Base-by-base conservation (phyloP, 1,140 invertebrate genomes). In the Fopius arisanus region DNA sequence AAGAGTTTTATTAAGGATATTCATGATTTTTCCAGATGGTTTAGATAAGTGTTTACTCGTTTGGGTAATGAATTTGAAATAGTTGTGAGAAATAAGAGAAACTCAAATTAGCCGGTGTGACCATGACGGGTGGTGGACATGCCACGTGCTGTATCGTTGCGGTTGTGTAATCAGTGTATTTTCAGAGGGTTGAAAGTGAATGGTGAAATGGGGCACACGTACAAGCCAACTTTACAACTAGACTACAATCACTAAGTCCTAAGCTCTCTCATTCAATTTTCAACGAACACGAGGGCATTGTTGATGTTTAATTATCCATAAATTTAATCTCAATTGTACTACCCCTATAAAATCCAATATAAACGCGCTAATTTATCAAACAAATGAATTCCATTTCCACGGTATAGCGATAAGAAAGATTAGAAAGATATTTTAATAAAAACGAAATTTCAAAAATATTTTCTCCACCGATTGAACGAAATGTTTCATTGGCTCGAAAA, bases 21-120 rank as follows among this genome's bases (percentile, higher is more conserved):
- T n/a, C n/a, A n/a, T n/a, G n/a, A n/a, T n/a, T n/a, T n/a, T n/a
- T n/a, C n/a, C n/a, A n/a, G n/a, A n/a, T n/a, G n/a, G n/a, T n/a
- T 37, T 37, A 12, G 12, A 2, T 5, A 7, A 37, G 12, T 37
- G 9, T 37, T 65, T 65, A n/a, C 70, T 33, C 12, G 70, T 65
- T 65, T 41, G 23, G 62, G 31, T 33, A n/a, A 59, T 68, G 54
- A 59, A 59, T 59, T 59, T 51, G 2, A 12, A 59, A 86, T 87
- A 86, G 84, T 86, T 78, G 62, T 76, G 75, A 78, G 82, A 84
- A 86, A 86, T 87, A 83, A 84, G 83, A 81, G 82, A 85, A 86
- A 86, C 83, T 83, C 85, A 87, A 88, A 88, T 88, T 88, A 84
- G 83, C 85, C 83, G 81, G 84, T 87, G 85, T 84, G 85, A 87